Percentiles rank a stretch among this genome's conserved stretches.
Conservation (phyloP, 2,888 invertebrate species). For the Luffia ferchaultella region DNA sequence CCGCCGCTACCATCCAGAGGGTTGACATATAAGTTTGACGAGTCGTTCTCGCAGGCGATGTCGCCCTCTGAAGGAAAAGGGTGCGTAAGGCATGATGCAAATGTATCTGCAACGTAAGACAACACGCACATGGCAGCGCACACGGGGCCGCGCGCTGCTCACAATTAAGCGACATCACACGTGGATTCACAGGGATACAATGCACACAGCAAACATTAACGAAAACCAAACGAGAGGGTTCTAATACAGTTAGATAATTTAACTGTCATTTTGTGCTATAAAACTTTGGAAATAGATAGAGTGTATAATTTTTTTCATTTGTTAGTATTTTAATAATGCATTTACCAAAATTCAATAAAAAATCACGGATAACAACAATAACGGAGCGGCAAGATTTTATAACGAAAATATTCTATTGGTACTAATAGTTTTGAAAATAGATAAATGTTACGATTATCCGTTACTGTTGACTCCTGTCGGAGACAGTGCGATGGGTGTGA, state of each 20-base stretch:
- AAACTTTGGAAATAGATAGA: no score
- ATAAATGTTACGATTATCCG: no score
- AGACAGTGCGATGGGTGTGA: background rate
- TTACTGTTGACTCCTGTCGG: background rate
- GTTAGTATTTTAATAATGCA: background rate
- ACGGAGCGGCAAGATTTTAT: no score
- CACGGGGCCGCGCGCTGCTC: conserved; percentile 19
- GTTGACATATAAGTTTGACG: conserved; percentile 89
- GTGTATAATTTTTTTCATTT: background rate
- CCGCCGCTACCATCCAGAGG: conserved; percentile 77
- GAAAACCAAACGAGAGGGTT: no score
- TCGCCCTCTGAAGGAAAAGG: conserved; percentile 89
- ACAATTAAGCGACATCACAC: background rate
- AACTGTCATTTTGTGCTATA: no score
- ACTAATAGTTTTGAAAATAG: no score
- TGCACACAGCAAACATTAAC: background rate
- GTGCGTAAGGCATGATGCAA: conserved; percentile 96
- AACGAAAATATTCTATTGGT: no score
- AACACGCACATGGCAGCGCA: conserved; percentile 47
- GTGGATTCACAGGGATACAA: background rate
- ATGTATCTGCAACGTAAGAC: conserved; percentile 87
- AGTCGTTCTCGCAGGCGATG: conserved; percentile 73
- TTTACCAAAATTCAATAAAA: background rate
- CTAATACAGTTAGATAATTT: no score
- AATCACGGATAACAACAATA: background rate